Percentiles rank a stretch among this genome's conserved stretches.
Evolutionary conservation across 1,140 invertebrate genomes (phyloP).

Genomic region (Drosophila sp.): DNA sequence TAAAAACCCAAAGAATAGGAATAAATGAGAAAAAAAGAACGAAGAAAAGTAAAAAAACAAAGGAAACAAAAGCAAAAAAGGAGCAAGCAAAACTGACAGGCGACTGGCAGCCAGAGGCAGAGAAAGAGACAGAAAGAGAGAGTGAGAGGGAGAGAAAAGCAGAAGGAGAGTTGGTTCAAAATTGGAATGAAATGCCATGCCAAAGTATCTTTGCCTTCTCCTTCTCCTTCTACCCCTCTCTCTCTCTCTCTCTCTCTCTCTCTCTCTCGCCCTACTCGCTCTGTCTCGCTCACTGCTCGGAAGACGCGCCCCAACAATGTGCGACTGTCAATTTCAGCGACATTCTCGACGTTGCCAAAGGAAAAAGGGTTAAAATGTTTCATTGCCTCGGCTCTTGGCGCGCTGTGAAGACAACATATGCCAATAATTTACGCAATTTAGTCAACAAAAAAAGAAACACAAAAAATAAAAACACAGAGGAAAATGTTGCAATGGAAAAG

Average conservation of each 20-base stretch:
- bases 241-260: not conserved
- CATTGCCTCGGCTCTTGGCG: slow-evolving; percentile 57
- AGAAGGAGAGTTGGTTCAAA: slow-evolving; percentile 19
- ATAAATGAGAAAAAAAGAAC: slow-evolving; percentile 44
- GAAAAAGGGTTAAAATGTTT: slow-evolving; percentile 80
- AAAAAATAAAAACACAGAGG: slow-evolving; percentile 19
- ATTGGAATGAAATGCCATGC: slow-evolving; percentile 67
- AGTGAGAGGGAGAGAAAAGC: not conserved
- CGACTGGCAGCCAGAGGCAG: slow-evolving; percentile 64
- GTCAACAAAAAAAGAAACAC: slow-evolving; percentile 48
- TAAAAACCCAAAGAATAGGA: slow-evolving; percentile 66
- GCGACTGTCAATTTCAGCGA: slow-evolving; percentile 68
- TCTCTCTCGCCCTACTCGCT: not conserved
- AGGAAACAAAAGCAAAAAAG: slow-evolving; percentile 25
- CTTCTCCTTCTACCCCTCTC: no score
- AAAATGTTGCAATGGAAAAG: slow-evolving; percentile 14
- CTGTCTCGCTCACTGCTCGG: not conserved
- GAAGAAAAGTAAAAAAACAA: slow-evolving; percentile 28
- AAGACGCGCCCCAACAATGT: slow-evolving; percentile 54
- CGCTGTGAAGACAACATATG: slow-evolving; percentile 73
- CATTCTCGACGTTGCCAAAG: slow-evolving; percentile 54
- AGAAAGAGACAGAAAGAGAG: no score
- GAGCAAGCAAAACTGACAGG: slow-evolving; percentile 69
- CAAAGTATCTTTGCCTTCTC: slow-evolving; percentile 41
- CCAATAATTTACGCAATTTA: slow-evolving; percentile 80